phyloP scores from a whole-genome alignment of 2,888 invertebrate genomes.

The Amblyteles armatorius region DNA sequence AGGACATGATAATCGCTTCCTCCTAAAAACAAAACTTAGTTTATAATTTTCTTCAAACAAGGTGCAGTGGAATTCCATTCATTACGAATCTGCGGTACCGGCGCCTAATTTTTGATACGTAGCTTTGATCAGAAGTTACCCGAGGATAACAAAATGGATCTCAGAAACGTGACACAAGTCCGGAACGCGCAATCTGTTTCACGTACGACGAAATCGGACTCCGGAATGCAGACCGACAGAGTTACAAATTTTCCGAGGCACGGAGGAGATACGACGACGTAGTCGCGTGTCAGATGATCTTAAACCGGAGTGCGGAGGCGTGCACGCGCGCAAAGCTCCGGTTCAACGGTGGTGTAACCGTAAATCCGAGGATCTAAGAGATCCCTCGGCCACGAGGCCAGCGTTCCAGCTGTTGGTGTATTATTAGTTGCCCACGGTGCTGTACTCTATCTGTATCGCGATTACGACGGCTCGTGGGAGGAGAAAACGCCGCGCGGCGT shows the following conservation, averaged over 20 bases:
- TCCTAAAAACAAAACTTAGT: too few relatives aligned
- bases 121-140: too few relatives aligned
- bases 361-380: conserved; percentile 53
- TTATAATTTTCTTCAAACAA: too few relatives aligned
- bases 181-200: too few relatives aligned
- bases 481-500: conserved; percentile 25
- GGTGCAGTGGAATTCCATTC: too few relatives aligned
- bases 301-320: conserved; percentile 22
- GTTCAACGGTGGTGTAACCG: conserved; percentile 33
- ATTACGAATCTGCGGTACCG: too few relatives aligned
- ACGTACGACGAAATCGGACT: too few relatives aligned
- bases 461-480: conserved; percentile 47
- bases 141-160: too few relatives aligned
- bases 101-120: too few relatives aligned
- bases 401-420: conserved; percentile 26
- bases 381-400: conserved; percentile 16
- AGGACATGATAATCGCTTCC: too few relatives aligned
- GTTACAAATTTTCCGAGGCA: neutral
- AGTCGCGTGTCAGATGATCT: conserved; percentile 34
- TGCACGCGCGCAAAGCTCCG: conserved; percentile 32
- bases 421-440: conserved; percentile 27
- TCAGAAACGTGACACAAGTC: too few relatives aligned
- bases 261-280: neutral
- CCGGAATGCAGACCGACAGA: neutral
- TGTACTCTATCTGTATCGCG: conserved; percentile 43